These are phyloP conservation scores for Entomyzon cyanotis DNA, from an alignment of 2,113 vertebrate species.

Conservation along the genomic window DNA sequence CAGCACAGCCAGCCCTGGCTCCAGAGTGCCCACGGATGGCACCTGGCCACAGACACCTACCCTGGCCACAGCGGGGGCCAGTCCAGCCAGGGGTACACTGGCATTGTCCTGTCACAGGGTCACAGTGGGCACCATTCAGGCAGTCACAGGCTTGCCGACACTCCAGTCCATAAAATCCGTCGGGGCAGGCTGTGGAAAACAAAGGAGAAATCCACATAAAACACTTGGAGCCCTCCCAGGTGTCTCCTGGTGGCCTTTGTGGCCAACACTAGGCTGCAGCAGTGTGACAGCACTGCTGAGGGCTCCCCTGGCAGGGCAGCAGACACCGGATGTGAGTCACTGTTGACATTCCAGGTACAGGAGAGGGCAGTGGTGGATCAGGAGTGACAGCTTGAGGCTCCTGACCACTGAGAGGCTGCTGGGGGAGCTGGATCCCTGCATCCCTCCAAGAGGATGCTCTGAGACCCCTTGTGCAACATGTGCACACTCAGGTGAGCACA, in stretches of 20 bases:
- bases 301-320: background rate
- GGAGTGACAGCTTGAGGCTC: accelerated
- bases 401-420: background rate
- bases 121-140: constrained; percentile 78
- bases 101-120: constrained; percentile 78
- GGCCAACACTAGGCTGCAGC: accelerated
- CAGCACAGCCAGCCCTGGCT: background rate
- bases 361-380: background rate
- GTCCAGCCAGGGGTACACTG: constrained; percentile 82
- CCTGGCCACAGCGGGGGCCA: constrained; percentile 78
- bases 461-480: accelerated
- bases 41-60: constrained; percentile 68
- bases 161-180: constrained; percentile 89
- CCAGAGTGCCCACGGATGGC: accelerated
- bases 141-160: constrained; percentile 85
- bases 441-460: background rate
- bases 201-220: background rate
- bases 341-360: background rate
- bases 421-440: background rate
- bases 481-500: accelerated
- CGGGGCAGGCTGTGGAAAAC: constrained; percentile 83
- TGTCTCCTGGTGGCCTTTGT: background rate
- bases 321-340: accelerated
- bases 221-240: background rate
- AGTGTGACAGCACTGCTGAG: background rate